Evolutionary conservation across 1,140 invertebrate genomes (phyloP), one percentile per base, ranked within the genome.

Genomic region (Paramacrobiotus metropolitanus): DNA sequence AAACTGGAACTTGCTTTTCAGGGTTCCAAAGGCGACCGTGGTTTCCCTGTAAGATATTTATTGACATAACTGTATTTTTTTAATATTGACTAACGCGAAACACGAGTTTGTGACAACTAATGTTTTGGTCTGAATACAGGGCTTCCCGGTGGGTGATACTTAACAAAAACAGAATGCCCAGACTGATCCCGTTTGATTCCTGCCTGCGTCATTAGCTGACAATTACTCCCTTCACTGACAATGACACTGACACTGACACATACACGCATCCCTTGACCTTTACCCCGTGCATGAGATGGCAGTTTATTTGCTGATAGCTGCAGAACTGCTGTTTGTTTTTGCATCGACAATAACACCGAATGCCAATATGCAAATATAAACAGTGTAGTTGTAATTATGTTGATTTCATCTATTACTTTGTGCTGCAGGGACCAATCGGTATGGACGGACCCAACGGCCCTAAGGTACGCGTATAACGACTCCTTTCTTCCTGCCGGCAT

Each of bases 11-110:
- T 40, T 40, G 9, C 28, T 15, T 55, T 24, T 15, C 48, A 55
- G 48, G 48, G 48, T 15, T 55, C 48, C 9, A 55, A 55, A 28
- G 48, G 48, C 48, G 48, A 55, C 48, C 15, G 48, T 20, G 48
- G 48, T 20, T 55, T 55, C 24, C 48, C 48, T 20, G 48, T 55
- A 55, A 55, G 48, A 24, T 28, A 9, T 20, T 55, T 55, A 20
- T 15, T 15, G 28, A 24, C 15, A 55, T 9, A 15, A 15, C 24
- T 20, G 24, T 20, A 55, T 20, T 28, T 40, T n/a, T n/a, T n/a
- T 40, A 40, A 40, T n/a, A 9, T 40, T 40, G n/a, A n/a, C n/a
- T n/a, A 9, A 15, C 4, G 24, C 28, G 24, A 15, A 15, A 15
- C 15, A 15, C 28, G 24, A 55, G 15, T 55, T 40, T 24, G 24